A percentile compares a stretch with the other conserved stretches of the same genome.
These are phyloP conservation scores for Bombyx huttoni DNA, from an alignment of 2,888 invertebrate genomes.

Conservation along the genomic window DNA sequence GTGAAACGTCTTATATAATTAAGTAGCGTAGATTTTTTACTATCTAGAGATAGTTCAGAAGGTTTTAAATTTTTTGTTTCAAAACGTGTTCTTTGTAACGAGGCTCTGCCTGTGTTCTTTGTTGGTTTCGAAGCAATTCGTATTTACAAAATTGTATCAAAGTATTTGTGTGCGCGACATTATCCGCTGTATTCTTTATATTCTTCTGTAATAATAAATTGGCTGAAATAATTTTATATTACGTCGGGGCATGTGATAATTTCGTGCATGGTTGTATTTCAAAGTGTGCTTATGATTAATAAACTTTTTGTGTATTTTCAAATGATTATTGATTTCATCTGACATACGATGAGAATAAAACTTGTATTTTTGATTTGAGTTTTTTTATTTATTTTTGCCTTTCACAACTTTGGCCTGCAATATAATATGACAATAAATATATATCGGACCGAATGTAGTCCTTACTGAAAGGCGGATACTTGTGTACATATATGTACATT, in stretches of 20 bases:
- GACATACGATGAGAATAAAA: conserved; percentile 8
- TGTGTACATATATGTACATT: too few relatives aligned
- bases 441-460: too few relatives aligned
- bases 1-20: conserved; percentile 3
- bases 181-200: conserved; percentile 7
- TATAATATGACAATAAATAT: too few relatives aligned
- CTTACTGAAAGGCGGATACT: too few relatives aligned
- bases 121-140: conserved; percentile 7
- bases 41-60: conserved; percentile 6
- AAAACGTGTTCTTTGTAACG: conserved; percentile 22
- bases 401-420: not conserved
- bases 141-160: not conserved
- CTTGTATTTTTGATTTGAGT: conserved; percentile 16
- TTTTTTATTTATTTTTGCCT: not conserved
- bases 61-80: conserved; percentile 1
- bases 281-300: not conserved
- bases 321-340: not conserved
- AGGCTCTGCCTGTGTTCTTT: conserved; percentile 30
- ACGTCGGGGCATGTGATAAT: conserved; percentile 2
- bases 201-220: not conserved
- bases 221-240: not conserved
- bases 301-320: not conserved
- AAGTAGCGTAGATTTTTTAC: conserved; percentile 24
- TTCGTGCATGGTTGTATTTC: not conserved
- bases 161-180: conserved; percentile 16